Evolutionary conservation across 2,797 vertebrate species (phyloP).

Genomic region (Crocidura indochinensis): DNA sequence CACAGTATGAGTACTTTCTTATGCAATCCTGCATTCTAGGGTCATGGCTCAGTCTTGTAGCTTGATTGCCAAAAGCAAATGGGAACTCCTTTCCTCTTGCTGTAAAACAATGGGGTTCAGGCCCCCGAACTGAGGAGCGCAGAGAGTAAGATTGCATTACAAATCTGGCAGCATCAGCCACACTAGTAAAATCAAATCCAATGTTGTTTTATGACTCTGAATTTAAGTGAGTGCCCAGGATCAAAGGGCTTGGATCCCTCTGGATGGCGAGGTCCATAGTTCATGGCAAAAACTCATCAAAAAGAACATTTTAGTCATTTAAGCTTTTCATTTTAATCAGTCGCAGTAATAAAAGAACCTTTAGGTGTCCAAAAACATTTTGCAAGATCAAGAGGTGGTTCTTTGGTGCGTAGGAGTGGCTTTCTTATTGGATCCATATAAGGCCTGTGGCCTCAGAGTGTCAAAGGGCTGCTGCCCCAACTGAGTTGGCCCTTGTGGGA

Average conservation of each 20-base stretch:
- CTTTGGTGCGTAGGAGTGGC: constrained; percentile 81
- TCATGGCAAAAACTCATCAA: constrained; percentile 92
- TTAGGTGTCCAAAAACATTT: constrained; percentile 92
- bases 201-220: constrained; percentile 91
- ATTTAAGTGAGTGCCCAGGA: constrained; percentile 92
- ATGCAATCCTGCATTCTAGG: constrained; percentile 65
- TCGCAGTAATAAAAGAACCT: constrained; percentile 91
- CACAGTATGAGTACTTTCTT: constrained; percentile 63
- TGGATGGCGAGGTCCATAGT: constrained; percentile 91
- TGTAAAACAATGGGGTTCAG: constrained; percentile 80
- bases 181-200: constrained; percentile 92
- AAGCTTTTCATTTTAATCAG: constrained; percentile 93
- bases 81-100: constrained; percentile 81
- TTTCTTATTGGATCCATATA: constrained; percentile 91
- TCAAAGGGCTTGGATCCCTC: constrained; percentile 92
- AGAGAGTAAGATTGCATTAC: constrained; percentile 89
- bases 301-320: constrained; percentile 91
- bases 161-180: constrained; percentile 90
- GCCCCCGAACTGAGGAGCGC: constrained; percentile 82
- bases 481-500: constrained; percentile 79
- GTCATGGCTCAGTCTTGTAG: constrained; percentile 65
- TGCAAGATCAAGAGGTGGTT: constrained; percentile 91
- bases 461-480: constrained; percentile 85
- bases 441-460: constrained; percentile 85
- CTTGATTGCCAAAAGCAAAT: constrained; percentile 76